Percentiles rank a stretch among this genome's conserved stretches.
These are phyloP conservation scores for Alitta virens DNA, from an alignment of 2,888 invertebrate species.

Conservation along the genomic window DNA sequence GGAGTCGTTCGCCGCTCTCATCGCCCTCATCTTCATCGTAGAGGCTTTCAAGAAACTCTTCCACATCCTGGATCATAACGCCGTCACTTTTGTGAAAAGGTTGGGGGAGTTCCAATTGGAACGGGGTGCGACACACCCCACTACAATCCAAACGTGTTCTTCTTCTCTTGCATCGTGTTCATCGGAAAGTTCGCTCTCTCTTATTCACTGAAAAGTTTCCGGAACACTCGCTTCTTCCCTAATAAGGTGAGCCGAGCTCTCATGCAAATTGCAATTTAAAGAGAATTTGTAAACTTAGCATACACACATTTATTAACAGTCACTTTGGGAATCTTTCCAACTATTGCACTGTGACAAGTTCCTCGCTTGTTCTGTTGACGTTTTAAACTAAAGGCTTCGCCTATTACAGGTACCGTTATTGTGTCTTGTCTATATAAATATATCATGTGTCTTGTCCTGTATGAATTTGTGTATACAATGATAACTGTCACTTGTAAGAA, in stretches of 20 bases:
- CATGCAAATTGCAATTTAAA: no score
- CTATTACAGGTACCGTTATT: no score
- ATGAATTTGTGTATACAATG: no score
- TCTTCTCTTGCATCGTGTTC: constrained; percentile 91
- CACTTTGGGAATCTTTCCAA: no score
- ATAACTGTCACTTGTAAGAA: no score
- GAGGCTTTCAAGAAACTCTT: constrained; percentile 95
- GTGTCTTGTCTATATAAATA: no score
- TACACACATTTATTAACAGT: background rate
- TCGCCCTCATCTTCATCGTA: constrained; percentile 96
- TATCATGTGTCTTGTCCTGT: no score
- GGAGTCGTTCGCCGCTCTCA: constrained; percentile 95
- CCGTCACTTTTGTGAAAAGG: constrained; percentile 23
- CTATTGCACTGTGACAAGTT: no score
- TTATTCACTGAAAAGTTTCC: constrained; percentile 85
- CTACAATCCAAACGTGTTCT: constrained; percentile 72
- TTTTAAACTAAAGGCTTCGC: no score
- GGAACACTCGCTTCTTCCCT: constrained; percentile 88
- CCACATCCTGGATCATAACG: constrained; percentile 54
- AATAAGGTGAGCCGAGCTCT: constrained; percentile 83
- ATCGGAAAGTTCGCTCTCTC: constrained; percentile 87
- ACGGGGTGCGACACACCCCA: constrained; percentile 22
- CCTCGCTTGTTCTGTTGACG: no score
- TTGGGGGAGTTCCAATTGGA: constrained; percentile 22
- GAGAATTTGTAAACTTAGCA: background rate